Evolutionary conservation across 2,113 vertebrate genomes (phyloP).

Genomic region (Cochlearius cochlearius): DNA sequence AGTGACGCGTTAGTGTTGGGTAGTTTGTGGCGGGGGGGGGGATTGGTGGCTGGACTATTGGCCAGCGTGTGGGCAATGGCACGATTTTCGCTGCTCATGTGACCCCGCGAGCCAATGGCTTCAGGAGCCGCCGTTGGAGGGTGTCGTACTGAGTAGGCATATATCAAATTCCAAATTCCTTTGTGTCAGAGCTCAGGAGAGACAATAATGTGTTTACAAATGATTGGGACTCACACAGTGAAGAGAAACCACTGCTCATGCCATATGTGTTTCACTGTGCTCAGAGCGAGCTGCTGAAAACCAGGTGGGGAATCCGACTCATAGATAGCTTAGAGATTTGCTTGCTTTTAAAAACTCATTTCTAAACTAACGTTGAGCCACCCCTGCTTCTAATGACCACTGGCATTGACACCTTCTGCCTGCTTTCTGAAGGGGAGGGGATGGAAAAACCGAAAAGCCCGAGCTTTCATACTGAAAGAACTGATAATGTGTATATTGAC

Average conservation of each 20-base stretch:
- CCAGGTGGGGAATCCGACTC: constrained; percentile 29
- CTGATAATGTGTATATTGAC: background rate
- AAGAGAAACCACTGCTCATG: constrained; percentile 20
- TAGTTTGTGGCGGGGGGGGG: background rate
- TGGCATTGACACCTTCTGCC: background rate
- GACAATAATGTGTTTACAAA: constrained; percentile 63
- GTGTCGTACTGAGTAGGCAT: constrained; percentile 10
- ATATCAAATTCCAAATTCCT: constrained; percentile 58
- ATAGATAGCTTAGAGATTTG: background rate
- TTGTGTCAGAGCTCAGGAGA: constrained; percentile 56
- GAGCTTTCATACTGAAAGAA: background rate
- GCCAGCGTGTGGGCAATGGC: constrained; percentile 26
- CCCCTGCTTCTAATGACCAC: background rate
- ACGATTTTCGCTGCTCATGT: background rate
- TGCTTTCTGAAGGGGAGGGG: constrained; percentile 9
- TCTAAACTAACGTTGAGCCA: background rate
- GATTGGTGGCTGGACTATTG: background rate
- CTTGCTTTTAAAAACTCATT: constrained; percentile 13
- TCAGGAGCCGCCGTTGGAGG: background rate
- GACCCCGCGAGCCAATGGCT: constrained; percentile 32
- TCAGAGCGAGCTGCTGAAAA: constrained; percentile 34
- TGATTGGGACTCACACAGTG: constrained; percentile 12
- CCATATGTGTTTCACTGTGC: constrained; percentile 37
- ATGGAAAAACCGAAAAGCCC: background rate
- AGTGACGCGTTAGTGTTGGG: background rate